Evolutionary conservation across 1,140 invertebrate genomes (phyloP).

Genomic region (Trichonephila inaurata): DNA sequence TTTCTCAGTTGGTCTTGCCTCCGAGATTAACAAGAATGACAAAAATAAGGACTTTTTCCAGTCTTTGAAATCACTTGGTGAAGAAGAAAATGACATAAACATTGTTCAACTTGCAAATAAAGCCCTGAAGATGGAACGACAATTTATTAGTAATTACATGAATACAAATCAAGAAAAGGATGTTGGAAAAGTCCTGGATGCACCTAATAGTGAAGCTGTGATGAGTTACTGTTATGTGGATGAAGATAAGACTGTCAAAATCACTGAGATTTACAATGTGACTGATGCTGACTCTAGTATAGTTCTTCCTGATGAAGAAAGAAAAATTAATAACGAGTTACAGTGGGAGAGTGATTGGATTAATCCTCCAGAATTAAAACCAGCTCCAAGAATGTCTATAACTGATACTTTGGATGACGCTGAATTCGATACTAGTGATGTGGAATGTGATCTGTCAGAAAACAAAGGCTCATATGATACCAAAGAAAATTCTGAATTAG

Average conservation of each 20-base stretch:
- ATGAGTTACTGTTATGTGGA: slow-evolving; percentile 94
- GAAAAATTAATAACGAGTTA: slow-evolving; percentile 51
- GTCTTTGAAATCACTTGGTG: slow-evolving; percentile 71
- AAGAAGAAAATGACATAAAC: slow-evolving; percentile 74
- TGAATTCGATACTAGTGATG: slow-evolving; percentile 65
- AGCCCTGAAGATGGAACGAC: slow-evolving; percentile 76
- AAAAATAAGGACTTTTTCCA: slow-evolving; percentile 54
- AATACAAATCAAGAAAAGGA: slow-evolving; percentile 85
- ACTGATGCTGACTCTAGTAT: slow-evolving; percentile 84
- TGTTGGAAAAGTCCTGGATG: slow-evolving; percentile 92
- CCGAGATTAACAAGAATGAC: slow-evolving; percentile 35
- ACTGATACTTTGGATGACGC: slow-evolving; percentile 58
- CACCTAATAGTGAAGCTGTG: slow-evolving; percentile 91
- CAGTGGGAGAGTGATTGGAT: slow-evolving; percentile 76
- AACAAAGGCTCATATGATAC: neutral
- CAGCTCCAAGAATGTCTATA: neutral
- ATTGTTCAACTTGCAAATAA: slow-evolving; percentile 78
- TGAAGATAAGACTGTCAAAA: slow-evolving; percentile 88
- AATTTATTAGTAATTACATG: slow-evolving; percentile 74
- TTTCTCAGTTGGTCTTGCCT: slow-evolving; percentile 85
- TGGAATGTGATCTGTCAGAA: slow-evolving; percentile 39
- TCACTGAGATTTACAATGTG: slow-evolving; percentile 93
- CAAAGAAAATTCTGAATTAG: neutral
- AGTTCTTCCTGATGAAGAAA: slow-evolving; percentile 71
- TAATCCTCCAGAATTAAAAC: neutral